Evolutionary conservation across 2,888 invertebrate species (phyloP).

Genomic region (Agapostemon virescens): DNA sequence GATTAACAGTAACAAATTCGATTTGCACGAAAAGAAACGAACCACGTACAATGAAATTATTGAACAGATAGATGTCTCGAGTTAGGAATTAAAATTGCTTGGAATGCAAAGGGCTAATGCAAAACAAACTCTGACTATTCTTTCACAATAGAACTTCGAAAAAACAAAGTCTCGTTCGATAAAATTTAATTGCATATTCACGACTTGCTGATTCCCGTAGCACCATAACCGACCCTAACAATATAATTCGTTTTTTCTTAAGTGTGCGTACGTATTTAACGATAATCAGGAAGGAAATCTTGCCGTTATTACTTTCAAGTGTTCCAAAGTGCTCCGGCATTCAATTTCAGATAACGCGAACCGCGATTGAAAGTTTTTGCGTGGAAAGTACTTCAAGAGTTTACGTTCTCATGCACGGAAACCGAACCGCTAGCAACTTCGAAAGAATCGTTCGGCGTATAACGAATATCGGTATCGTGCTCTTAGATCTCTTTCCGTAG

Average conservation of each 20-base stretch:
- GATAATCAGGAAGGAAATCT: constrained; percentile 2
- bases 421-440: constrained; percentile 15
- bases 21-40: too few species aligned
- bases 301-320: constrained; percentile 30
- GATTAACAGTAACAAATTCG: too few species aligned
- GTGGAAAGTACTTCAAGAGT: constrained; percentile 13
- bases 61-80: too few species aligned
- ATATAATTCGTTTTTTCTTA: not conserved
- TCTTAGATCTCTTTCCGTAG: not conserved
- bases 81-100: too few species aligned
- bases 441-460: constrained; percentile 1
- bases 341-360: constrained; percentile 34
- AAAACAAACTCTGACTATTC: not conserved
- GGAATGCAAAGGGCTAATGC: too few species aligned
- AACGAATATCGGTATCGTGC: not conserved
- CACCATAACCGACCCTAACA: not conserved
- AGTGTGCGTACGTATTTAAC: constrained; percentile 5
- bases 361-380: constrained; percentile 33
- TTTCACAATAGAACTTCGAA: not conserved
- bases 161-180: not conserved
- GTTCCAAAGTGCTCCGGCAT: constrained; percentile 4
- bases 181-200: not conserved
- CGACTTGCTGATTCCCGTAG: not conserved
- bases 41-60: too few species aligned
- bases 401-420: constrained; percentile 18